Conservation (phyloP, 2,113 vertebrate species). For the Conger conger region DNA sequence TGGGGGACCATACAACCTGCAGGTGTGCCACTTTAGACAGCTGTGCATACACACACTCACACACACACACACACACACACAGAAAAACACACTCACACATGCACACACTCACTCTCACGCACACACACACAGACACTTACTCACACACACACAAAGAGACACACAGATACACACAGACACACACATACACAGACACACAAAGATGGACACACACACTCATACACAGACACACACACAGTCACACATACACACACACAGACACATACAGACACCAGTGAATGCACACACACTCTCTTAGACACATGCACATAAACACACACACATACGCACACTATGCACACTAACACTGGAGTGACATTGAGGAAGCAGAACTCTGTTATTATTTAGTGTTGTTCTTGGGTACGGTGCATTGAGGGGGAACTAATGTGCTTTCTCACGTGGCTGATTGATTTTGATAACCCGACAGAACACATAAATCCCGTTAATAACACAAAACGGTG, state of each 20-base stretch:
- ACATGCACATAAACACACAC: not conserved
- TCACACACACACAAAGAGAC: conserved; percentile 21
- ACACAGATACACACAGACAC: too few species aligned
- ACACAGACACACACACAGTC: not conserved
- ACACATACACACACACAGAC: conserved; percentile 32
- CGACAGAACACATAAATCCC: not conserved
- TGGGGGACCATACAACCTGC: conserved; percentile 42
- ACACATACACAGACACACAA: conserved; percentile 5
- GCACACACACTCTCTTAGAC: too few species aligned
- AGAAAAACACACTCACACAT: conserved; percentile 6
- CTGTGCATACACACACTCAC: conserved; percentile 52
- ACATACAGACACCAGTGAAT: not conserved
- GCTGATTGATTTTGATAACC: not conserved
- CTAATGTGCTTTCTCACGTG: not conserved
- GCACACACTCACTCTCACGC: conserved; percentile 11
- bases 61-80: conserved; percentile 1
- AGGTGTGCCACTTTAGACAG: conserved; percentile 62
- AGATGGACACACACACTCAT: conserved; percentile 35
- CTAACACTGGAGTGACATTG: not conserved
- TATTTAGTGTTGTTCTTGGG: not conserved
- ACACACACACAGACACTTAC: conserved; percentile 20
- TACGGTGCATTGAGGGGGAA: not conserved
- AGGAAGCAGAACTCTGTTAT: not conserved
- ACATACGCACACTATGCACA: not conserved
- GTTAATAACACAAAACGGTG: not conserved